Evolutionary conservation across 2,797 vertebrate species (phyloP), one percentile per base, ranked within the genome.

Genomic region (Crocidura indochinensis): DNA sequence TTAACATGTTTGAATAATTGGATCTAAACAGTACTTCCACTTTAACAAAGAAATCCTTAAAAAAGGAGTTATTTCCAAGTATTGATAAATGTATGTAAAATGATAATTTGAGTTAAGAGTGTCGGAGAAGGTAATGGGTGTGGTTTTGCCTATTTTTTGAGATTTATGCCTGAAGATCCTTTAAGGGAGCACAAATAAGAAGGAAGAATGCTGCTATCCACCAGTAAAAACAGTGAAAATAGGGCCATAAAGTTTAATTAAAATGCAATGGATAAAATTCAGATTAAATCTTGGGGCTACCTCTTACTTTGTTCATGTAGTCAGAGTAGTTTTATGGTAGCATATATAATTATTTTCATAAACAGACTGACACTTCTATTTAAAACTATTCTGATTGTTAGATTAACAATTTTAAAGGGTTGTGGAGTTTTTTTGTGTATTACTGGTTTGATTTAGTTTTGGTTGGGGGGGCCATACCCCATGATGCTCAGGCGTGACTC

Each of bases 1-100:
- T 95, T 91, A 73, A 89, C 93, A 84, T 96, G 91, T 96, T 79
- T 60, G 73, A 91, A 86, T 95, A 95, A 95, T 94, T 96, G 91
- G 2, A 93, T 60, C 68, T 94, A 95, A 95, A 96, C 95, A 94
- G 90, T 94, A 53, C 92, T 94, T 96, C 64, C 78, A 86, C 20
- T 84, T 91, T 74, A 91, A 89, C 38, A 83, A 96, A 93, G n/a
- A n/a, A n/a, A n/a, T n/a, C n/a, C n/a, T n/a, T n/a, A n/a, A 76
- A 96, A 94, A 44, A 47, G 6, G 84, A 84, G 69, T 97, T 82
- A 95, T 94, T 87, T 7, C 77, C 56, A 77, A 95, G 69, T 95
- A 76, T 44, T 95, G 92, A 93, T 69, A 92, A 73, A 78, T 81
- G 94, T 93, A 92, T 8, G 90, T 88, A 81, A 92, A 95, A 94